These are phyloP conservation scores for Arizona elegans DNA, from an alignment of 2,113 vertebrate species.

Conservation along the genomic window DNA sequence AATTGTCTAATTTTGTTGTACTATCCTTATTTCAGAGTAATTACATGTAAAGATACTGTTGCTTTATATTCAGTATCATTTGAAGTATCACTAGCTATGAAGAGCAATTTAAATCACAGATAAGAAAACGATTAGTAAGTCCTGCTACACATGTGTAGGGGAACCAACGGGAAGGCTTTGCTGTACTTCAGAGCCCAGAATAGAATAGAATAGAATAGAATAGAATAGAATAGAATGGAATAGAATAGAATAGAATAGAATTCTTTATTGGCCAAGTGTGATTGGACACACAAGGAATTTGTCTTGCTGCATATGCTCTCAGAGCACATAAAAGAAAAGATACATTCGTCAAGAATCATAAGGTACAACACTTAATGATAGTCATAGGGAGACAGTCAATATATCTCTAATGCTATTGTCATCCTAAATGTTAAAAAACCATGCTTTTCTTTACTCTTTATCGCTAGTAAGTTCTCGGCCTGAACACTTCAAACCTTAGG, in stretches of 20 bases:
- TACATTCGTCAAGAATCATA: too few relatives aligned
- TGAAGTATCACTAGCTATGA: constrained; percentile 36
- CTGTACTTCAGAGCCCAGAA: constrained; percentile 50
- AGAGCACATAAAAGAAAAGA: too few relatives aligned
- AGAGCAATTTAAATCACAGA: constrained; percentile 48
- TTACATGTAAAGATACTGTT: constrained; percentile 28
- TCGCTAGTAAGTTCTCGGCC: constrained; percentile 56
- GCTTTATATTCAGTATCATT: constrained; percentile 32
- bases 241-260: too few relatives aligned
- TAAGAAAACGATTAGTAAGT: constrained; percentile 50
- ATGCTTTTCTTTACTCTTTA: constrained; percentile 45
- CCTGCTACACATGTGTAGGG: constrained; percentile 39
- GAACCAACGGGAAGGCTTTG: constrained; percentile 45
- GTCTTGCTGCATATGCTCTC: too few relatives aligned
- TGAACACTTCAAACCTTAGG: constrained; percentile 56
- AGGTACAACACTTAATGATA: too few relatives aligned
- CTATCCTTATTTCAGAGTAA: constrained; percentile 38
- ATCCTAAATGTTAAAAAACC: constrained; percentile 53
- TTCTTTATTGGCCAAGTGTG: too few relatives aligned
- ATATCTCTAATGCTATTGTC: constrained; percentile 45
- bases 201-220: too few relatives aligned
- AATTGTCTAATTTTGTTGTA: constrained; percentile 26
- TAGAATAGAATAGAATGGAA: too few relatives aligned
- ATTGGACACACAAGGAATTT: too few relatives aligned
- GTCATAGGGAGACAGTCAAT: neutral